A percentile compares a stretch with the other conserved stretches of the same genome.
phyloP scores from a whole-genome alignment of 1,140 invertebrate genomes.

The Mycetomoellerius zeteki region DNA sequence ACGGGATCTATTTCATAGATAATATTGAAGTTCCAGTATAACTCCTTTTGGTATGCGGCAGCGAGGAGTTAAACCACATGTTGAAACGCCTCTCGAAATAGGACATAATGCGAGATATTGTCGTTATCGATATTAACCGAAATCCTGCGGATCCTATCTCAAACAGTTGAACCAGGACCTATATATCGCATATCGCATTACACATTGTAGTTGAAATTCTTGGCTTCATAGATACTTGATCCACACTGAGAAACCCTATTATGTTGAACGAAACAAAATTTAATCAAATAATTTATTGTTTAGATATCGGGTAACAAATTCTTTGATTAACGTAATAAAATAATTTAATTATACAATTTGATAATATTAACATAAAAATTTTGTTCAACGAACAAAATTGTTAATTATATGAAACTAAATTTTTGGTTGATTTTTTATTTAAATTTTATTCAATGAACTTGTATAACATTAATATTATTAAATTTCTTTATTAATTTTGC shows the following conservation, averaged over 20 bases:
- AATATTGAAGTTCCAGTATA: not conserved
- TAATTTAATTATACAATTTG: no score
- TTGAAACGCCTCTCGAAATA: conserved; percentile 43
- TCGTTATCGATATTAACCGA: conserved; percentile 52
- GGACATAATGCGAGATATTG: conserved; percentile 38
- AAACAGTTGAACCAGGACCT: conserved; percentile 19
- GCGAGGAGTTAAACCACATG: not conserved
- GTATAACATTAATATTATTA: no score
- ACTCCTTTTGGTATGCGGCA: conserved; percentile 26
- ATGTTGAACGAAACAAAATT: no score
- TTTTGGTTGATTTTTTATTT: no score
- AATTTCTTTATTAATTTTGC: no score
- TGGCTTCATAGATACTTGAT: conserved; percentile 1
- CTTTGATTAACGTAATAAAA: no score
- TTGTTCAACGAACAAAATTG: no score
- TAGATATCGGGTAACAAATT: no score
- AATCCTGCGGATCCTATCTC: conserved; percentile 38
- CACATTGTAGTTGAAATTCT: conserved; percentile 43
- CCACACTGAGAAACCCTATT: not conserved
- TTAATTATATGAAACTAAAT: no score
- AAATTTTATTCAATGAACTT: no score
- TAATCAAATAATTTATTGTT: no score
- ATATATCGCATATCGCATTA: conserved; percentile 23
- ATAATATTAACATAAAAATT: no score
- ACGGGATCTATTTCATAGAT: not conserved